Base-by-base conservation (phyloP, 2,113 vertebrate species). In the Zonotrichia leucophrys region DNA sequence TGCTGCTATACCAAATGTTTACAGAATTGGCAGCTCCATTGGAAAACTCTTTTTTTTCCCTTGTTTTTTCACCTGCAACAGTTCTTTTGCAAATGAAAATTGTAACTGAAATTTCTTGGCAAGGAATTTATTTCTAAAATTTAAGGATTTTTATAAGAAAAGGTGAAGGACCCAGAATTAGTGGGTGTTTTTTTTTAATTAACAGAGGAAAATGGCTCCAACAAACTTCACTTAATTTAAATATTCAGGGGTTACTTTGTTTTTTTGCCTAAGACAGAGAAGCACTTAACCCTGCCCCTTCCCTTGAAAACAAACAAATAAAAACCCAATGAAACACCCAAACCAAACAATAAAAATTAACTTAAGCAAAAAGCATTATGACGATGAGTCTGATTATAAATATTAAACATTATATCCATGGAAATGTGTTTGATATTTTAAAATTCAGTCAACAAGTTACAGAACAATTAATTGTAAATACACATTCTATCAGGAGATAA, bases 391-490 rank as follows among this genome's bases (percentile, higher is more conserved):
- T 72, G 44, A 63, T 50, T 58, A 25, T 21, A 78, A 42, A 4
- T 28, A 35, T 44, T 33, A 73, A 67, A 56, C 7, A 56, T 42
- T 69, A 23, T 46, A 69, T 24, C 30, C 30, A 33, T 39, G 31
- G 55, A 66, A 77, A 63, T 46, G 12, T 66, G 42, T 70, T 83
- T 41, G 28, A 28, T 75, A 35, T 22, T 69, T 33, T 53, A 53
- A 89, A 83, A 78, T 77, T 76, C 22, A 42, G 13, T 27, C 59
- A 83, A 28, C 10, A 41, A 70, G 47, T 49, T 30, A 31, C 12
- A 50, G 41, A 93, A 20, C 56, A 90, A 44, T 47, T 37, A 70
- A 35, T 41, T 90, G 33, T 62, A 95, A 93, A 91, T 73, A 69
- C 24, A 44, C 1, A 3, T 58, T 33, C 14, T 55, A 74, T 44